Conservation (phyloP, 2,113 vertebrate genomes). For the Bungarus multicinctus region DNA sequence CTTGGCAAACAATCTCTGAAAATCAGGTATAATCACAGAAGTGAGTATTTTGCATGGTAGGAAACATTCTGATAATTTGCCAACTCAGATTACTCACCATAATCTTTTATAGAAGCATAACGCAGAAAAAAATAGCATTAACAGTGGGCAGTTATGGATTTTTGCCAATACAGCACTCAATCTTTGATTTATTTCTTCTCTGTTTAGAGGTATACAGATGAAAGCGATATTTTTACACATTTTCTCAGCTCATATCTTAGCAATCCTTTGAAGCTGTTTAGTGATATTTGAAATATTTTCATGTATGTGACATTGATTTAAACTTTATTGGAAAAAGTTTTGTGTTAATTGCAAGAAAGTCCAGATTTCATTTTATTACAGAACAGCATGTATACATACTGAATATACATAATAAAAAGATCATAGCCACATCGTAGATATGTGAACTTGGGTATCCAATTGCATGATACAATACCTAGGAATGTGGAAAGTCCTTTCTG, state of each 20-base stretch:
- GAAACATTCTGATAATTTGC: background rate
- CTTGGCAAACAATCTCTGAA: background rate
- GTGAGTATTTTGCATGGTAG: background rate
- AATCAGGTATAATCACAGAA: background rate
- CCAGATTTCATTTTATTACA: background rate
- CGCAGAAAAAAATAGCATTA: background rate
- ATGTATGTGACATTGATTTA: background rate
- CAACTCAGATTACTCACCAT: background rate
- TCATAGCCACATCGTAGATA: background rate
- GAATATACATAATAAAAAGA: background rate
- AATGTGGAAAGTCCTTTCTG: background rate
- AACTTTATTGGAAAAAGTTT: background rate
- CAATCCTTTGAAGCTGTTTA: background rate
- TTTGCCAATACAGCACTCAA: background rate
- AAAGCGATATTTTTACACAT: background rate
- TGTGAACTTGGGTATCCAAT: background rate
- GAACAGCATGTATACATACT: background rate
- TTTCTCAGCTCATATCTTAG: background rate
- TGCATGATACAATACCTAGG: background rate
- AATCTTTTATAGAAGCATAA: background rate
- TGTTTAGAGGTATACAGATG: background rate
- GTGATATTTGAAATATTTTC: background rate
- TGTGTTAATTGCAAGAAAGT: background rate
- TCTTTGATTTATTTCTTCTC: background rate
- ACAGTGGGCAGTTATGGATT: background rate